Evolutionary conservation across 2,797 vertebrate genomes (phyloP).

Genomic region (Amphiprion clarkii): DNA sequence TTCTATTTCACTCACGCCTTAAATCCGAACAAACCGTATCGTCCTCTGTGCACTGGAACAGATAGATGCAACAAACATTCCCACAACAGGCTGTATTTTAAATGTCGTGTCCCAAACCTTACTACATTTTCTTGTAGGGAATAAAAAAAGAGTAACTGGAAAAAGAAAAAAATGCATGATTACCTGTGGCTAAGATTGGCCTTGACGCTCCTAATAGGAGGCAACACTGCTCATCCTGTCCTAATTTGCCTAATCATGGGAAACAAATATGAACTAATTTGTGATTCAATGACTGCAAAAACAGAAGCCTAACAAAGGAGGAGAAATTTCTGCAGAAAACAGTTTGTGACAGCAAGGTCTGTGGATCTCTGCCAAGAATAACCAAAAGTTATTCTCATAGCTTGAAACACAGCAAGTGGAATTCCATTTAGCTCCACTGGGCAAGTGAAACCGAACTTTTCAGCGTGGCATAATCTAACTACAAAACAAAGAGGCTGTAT

Average conservation of each 20-base stretch:
- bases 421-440: neutral
- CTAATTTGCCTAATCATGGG: conserved; percentile 13
- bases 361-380: neutral
- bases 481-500: too few species aligned
- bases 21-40: conserved; percentile 17
- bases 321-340: neutral
- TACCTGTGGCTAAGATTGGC: conserved; percentile 14
- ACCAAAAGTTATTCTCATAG: neutral
- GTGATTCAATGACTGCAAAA: neutral
- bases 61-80: neutral
- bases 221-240: neutral
- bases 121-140: neutral
- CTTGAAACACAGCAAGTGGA: neutral
- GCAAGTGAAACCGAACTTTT: neutral
- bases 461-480: too few species aligned
- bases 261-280: conserved; percentile 8
- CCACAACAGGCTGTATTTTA: neutral
- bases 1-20: conserved; percentile 19
- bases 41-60: conserved; percentile 12
- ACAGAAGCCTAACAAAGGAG: neutral
- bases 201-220: conserved; percentile 21
- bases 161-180: neutral
- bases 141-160: neutral
- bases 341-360: neutral
- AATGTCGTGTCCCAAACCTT: neutral